Conservation (phyloP, 2,113 vertebrate species). For the Oenanthe melanoleuca region DNA sequence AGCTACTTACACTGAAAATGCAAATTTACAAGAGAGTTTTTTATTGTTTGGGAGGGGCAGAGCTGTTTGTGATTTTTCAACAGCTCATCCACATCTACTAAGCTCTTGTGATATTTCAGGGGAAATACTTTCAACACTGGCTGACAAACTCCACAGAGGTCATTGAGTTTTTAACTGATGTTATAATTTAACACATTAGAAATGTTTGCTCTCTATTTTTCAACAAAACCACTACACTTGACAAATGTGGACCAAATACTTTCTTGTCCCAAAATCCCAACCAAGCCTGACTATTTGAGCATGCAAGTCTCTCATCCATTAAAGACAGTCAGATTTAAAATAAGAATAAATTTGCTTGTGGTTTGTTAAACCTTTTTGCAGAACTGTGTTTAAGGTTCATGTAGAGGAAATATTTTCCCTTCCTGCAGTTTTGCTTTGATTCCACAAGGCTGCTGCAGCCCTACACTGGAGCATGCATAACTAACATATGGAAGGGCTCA, state of each 20-base stretch:
- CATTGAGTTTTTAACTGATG: not conserved
- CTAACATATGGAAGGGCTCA: slow-evolving; percentile 10
- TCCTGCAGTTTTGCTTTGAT: not conserved
- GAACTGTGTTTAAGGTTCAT: not conserved
- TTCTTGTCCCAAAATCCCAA: not conserved
- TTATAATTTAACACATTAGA: not conserved
- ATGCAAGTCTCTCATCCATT: not conserved
- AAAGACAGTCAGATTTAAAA: not conserved
- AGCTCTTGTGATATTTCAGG: not conserved
- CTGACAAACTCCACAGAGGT: not conserved
- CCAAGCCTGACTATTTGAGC: not conserved
- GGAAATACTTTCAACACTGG: not conserved
- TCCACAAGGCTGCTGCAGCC: not conserved
- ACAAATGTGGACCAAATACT: not conserved
- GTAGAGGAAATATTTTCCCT: not conserved
- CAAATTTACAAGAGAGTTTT: not conserved
- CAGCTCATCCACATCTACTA: not conserved
- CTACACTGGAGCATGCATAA: not conserved
- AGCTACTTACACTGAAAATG: not conserved
- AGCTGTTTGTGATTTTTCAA: not conserved
- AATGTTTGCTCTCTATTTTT: not conserved
- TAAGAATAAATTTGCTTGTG: not conserved
- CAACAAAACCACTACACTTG: not conserved
- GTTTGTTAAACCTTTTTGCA: not conserved
- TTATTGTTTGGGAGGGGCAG: not conserved